Evolutionary conservation across 2,113 vertebrate species (phyloP).

Genomic region (Corydoras sp.): DNA sequence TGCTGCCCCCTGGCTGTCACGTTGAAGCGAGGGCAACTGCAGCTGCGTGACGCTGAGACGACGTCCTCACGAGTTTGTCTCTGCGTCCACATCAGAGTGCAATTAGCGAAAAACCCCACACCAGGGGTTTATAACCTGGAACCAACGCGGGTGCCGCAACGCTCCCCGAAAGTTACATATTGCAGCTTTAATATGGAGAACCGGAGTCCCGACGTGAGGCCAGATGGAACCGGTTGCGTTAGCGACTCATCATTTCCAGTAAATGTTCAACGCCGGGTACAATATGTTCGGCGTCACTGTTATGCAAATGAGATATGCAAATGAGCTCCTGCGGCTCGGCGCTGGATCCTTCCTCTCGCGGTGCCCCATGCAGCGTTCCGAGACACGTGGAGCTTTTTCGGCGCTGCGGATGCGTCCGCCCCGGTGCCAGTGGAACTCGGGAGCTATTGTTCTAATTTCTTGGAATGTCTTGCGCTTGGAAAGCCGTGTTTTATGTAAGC

Average conservation of each 20-base stretch:
- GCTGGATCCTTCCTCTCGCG: constrained; percentile 9
- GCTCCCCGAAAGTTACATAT: too few relatives aligned
- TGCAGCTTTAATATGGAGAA: too few relatives aligned
- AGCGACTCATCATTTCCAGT: not conserved
- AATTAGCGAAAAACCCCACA: too few relatives aligned
- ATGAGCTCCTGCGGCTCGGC: constrained; percentile 22
- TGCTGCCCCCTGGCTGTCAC: too few relatives aligned
- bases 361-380: constrained; percentile 23
- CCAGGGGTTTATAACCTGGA: too few relatives aligned
- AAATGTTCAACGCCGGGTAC: not conserved
- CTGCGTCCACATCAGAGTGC: too few relatives aligned
- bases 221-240: too few relatives aligned
- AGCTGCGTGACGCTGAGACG: too few relatives aligned
- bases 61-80: too few relatives aligned
- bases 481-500: constrained; percentile 57
- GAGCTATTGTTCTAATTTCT: constrained; percentile 58
- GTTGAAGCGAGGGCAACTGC: too few relatives aligned
- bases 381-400: constrained; percentile 23
- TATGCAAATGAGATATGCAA: constrained; percentile 35
- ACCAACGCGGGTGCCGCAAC: too few relatives aligned
- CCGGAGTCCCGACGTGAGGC: too few relatives aligned
- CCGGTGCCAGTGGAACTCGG: constrained; percentile 32
- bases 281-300: constrained; percentile 20
- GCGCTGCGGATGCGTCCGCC: constrained; percentile 27
- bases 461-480: constrained; percentile 55